These are phyloP conservation scores for Diarsia mendica DNA, from an alignment of 2,888 invertebrate genomes.

Conservation along the genomic window DNA sequence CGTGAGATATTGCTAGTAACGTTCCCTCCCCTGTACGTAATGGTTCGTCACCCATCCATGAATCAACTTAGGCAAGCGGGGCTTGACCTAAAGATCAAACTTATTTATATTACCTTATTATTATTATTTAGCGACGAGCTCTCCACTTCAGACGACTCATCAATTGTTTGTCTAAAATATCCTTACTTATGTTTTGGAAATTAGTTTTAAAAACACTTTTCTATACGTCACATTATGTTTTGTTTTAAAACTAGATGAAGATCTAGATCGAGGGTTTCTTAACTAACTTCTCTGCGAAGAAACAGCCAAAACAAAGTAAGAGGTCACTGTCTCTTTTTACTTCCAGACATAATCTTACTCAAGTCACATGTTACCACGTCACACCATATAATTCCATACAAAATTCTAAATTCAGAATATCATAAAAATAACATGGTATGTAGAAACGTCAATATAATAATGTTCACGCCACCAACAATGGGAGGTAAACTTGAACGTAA, in stretches of 20 bases:
- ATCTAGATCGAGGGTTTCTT: not conserved
- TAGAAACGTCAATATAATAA: constrained; percentile 16
- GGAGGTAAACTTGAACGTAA: constrained; percentile 50
- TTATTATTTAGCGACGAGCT: no score
- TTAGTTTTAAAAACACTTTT: not conserved
- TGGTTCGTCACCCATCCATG: no score
- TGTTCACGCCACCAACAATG: constrained; percentile 53
- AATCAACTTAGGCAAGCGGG: no score
- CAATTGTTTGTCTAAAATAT: not conserved
- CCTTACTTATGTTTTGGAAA: not conserved
- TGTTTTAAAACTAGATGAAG: not conserved
- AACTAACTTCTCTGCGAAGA: not conserved
- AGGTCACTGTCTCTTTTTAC: not conserved
- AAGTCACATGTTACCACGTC: not conserved
- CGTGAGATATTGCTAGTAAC: not conserved
- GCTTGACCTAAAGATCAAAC: no score
- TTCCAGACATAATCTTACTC: not conserved
- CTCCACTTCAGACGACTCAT: not conserved
- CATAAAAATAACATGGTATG: constrained; percentile 12
- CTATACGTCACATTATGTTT: not conserved
- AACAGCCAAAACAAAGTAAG: not conserved
- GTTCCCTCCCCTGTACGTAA: not conserved
- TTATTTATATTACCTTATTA: no score
- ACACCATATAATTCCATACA: not conserved
- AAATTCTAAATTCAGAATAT: constrained; percentile 15